Conservation (phyloP, 2,888 invertebrate genomes). For the Agonopterix heracliana region DNA sequence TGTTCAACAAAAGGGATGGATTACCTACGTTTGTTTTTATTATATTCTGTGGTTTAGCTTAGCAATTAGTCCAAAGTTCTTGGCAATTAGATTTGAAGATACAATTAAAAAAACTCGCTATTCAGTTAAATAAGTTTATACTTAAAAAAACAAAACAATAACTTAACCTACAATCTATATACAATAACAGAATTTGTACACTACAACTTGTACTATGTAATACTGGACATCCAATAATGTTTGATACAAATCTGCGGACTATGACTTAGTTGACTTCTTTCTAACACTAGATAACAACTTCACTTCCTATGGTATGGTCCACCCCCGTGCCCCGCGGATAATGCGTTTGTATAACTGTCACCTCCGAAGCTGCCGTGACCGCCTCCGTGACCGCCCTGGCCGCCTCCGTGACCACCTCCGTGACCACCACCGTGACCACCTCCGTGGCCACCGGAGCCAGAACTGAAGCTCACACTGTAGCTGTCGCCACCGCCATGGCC, state of each 20-base stretch:
- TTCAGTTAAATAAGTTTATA: conserved; percentile 1
- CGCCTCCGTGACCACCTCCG: conserved; percentile 27
- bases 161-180: conserved; percentile 52
- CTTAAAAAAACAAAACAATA: conserved; percentile 38
- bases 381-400: conserved; percentile 31
- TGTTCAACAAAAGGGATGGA: too few species aligned
- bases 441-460: conserved; percentile 31
- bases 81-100: too few species aligned
- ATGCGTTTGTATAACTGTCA: conserved; percentile 61
- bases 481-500: conserved; percentile 25
- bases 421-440: conserved; percentile 34
- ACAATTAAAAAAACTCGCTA: too few species aligned
- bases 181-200: conserved; percentile 46
- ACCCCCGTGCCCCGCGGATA: conserved; percentile 64
- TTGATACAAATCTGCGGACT: conserved; percentile 26
- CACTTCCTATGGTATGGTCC: conserved; percentile 59
- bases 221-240: conserved; percentile 28
- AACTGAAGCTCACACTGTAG: conserved; percentile 21
- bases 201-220: conserved; percentile 18
- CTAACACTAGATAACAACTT: conserved; percentile 19
- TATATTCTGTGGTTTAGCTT: too few species aligned
- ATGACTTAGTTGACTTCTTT: conserved; percentile 60
- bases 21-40: too few species aligned
- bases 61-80: too few species aligned
- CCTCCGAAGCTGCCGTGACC: conserved; percentile 40